Base-by-base conservation (phyloP, 2,888 invertebrate species). In the Drepanosiphum platanoidis region DNA sequence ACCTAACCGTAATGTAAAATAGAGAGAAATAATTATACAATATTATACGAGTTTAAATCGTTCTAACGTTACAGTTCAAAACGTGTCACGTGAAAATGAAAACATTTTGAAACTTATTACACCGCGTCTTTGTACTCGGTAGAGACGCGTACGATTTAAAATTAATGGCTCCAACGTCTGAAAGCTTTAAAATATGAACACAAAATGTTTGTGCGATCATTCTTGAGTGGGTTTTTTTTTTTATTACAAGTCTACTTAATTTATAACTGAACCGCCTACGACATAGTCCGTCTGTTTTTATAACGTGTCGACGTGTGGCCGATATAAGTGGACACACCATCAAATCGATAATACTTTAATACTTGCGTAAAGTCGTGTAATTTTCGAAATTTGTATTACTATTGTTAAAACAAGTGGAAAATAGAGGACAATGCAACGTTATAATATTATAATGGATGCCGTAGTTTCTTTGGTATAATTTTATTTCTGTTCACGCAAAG, bases 211-310 rank as follows among this genome's bases (percentile, higher is more conserved):
- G 70, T 70, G n/a, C n/a, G 36, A 70, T n/a, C 36, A 70, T 36
- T 70, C 36, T 70, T 39, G 36, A n/a, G n/a, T 70, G n/a, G 36
- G 13, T 15, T 36, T 39, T 70, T 68, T 36, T 34, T 70, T 39
- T 68, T 70, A 70, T 70, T 13, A 36, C 70, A 13, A n/a, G 27
- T 39, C 36, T n/a, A 70, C 70, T 70, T 70, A 36, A 70, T 70
- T 36, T 36, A 39, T 36, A 13, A 70, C 32, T 22, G 27, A n/a
- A 34, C 39, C 36, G n/a, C 36, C 36, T 39, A 34, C 1, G n/a
- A 70, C 36, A 39, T 32, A n/a, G 70, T 70, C 70, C n/a, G 36
- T 36, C 36, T 36, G n/a, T 15, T 70, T 70, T 39, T 5, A 70
- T 70, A 39, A 70, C 34, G 36, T 22, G 36, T 13, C 70, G 36